These are phyloP conservation scores for Spinus pinus DNA, from an alignment of 2,797 vertebrate genomes.

Conservation along the genomic window DNA sequence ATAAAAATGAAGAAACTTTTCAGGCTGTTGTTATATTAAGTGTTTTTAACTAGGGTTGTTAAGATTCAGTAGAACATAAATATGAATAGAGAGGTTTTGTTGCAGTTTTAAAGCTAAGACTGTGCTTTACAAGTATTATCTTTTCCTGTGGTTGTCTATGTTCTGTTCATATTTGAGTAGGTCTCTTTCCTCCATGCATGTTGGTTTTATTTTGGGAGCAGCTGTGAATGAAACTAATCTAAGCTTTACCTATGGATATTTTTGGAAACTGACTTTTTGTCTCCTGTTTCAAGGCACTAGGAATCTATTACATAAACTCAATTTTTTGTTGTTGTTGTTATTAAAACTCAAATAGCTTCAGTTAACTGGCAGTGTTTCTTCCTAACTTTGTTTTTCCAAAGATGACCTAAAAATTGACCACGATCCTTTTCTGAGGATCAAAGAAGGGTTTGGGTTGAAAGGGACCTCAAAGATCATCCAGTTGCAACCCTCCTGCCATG, in stretches of 20 bases:
- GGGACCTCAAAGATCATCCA: not conserved
- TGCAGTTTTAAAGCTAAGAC: not conserved
- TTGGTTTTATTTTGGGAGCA: not conserved
- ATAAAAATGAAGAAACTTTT: not conserved
- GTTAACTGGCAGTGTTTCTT: not conserved
- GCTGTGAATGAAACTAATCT: not conserved
- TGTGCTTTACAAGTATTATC: not conserved
- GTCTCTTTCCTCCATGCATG: not conserved
- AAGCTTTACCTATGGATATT: not conserved
- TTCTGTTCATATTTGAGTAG: not conserved
- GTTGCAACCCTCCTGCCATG: not conserved
- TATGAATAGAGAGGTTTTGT: not conserved
- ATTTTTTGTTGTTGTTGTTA: not conserved
- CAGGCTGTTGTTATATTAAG: not conserved
- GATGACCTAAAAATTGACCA: not conserved
- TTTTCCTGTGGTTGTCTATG: not conserved
- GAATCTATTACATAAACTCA: not conserved
- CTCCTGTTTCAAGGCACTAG: not conserved
- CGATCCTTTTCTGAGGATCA: not conserved
- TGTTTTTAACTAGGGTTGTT: not conserved
- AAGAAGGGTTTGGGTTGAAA: not conserved
- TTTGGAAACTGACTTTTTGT: not conserved
- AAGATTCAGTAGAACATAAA: not conserved
- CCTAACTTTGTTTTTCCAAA: not conserved
- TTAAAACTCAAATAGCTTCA: not conserved